phyloP scores from a whole-genome alignment of 2,113 vertebrate genomes.

The Ciconia maguari region DNA sequence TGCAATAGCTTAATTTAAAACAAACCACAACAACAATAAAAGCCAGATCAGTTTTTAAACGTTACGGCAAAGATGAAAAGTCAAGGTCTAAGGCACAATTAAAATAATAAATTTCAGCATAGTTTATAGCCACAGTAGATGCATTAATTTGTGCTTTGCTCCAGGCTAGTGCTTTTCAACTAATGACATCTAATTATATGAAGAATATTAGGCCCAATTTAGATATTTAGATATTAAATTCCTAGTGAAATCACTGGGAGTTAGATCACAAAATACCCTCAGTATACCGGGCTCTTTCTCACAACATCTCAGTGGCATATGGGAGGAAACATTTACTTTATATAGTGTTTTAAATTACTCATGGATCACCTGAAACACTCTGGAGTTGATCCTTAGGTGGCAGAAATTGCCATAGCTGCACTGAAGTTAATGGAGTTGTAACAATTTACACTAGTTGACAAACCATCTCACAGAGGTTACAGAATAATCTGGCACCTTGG shows the following conservation, averaged over 20 bases:
- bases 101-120: neutral
- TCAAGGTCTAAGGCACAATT: neutral
- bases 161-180: neutral
- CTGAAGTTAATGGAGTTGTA: neutral
- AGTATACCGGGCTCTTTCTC: neutral
- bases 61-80: neutral
- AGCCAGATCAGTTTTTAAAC: neutral
- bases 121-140: neutral
- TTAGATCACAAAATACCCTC: neutral
- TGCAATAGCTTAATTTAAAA: neutral
- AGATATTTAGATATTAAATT: neutral
- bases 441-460: neutral
- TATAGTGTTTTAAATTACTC: neutral
- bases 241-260: neutral
- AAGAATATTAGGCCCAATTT: neutral
- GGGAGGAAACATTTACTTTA: neutral
- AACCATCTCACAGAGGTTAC: neutral
- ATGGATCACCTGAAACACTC: neutral
- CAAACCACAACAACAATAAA: neutral
- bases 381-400: neutral
- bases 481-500: neutral
- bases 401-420: neutral
- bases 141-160: neutral
- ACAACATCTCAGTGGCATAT: neutral
- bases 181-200: neutral